phyloP scores from a whole-genome alignment of 2,113 vertebrate species.

The Cromileptes altivelis region DNA sequence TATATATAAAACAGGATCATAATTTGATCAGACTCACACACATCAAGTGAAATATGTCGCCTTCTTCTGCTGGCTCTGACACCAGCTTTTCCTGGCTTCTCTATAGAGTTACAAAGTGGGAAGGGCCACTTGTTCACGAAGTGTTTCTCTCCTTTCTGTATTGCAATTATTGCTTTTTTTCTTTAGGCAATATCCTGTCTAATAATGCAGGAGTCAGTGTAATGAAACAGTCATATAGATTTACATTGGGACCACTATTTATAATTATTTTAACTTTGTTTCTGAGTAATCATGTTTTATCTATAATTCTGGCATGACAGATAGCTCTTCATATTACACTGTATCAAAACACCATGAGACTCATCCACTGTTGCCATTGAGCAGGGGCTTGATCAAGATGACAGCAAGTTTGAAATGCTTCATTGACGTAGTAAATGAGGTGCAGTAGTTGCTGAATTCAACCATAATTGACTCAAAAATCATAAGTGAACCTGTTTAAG shows the following conservation, averaged over 20 bases:
- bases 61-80: not conserved
- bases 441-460: not conserved
- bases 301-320: too few relatives aligned
- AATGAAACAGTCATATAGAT: too few relatives aligned
- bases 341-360: too few relatives aligned
- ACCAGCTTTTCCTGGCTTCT: not conserved
- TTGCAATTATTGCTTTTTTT: not conserved
- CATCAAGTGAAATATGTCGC: slow-evolving; percentile 1
- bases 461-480: not conserved
- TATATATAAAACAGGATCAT: not conserved
- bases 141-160: not conserved
- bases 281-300: too few relatives aligned
- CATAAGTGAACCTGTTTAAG: not conserved
- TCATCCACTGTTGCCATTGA: not conserved
- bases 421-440: not conserved
- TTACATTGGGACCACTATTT: too few relatives aligned
- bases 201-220: too few relatives aligned
- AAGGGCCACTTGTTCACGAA: not conserved
- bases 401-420: not conserved
- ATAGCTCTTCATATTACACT: too few relatives aligned
- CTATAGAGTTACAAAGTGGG: not conserved
- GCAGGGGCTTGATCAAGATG: not conserved
- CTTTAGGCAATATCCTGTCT: too few relatives aligned
- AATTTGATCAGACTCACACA: not conserved
- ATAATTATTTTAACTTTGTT: too few relatives aligned